These are phyloP conservation scores for Ichneumon xanthorius DNA, from an alignment of 2,888 invertebrate genomes.

Conservation along the genomic window DNA sequence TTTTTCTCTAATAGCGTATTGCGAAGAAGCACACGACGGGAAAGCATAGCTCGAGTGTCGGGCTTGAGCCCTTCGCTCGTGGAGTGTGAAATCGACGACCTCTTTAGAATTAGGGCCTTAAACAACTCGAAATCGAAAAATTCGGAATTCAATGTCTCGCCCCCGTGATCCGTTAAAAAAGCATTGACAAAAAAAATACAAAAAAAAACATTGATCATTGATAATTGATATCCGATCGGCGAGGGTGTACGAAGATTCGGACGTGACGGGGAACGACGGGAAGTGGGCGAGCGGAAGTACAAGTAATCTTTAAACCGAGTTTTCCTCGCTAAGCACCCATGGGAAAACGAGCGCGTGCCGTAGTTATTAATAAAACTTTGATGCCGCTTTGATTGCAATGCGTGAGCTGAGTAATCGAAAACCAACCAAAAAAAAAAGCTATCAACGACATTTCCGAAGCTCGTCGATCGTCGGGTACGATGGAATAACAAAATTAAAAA, in stretches of 20 bases:
- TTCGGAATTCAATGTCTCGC: constrained; percentile 14
- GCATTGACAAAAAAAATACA: constrained; percentile 42
- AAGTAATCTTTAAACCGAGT: constrained; percentile 23
- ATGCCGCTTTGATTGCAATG: constrained; percentile 30
- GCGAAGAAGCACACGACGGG: constrained; percentile 55
- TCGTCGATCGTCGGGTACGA: constrained; percentile 25
- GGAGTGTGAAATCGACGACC: constrained; percentile 39
- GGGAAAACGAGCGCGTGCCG: constrained; percentile 20
- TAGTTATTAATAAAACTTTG: constrained; percentile 7
- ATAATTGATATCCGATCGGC: constrained; percentile 41
- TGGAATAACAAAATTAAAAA: constrained; percentile 34
- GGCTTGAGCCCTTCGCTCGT: constrained; percentile 37
- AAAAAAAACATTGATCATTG: constrained; percentile 24
- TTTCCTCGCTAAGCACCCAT: constrained; percentile 50
- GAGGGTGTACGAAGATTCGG: constrained; percentile 36
- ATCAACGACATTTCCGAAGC: constrained; percentile 9
- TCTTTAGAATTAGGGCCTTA: constrained; percentile 10
- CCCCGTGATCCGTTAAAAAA: constrained; percentile 39
- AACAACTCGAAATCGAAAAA: constrained; percentile 42
- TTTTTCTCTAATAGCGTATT: constrained; percentile 38
- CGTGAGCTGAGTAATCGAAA: constrained; percentile 19
- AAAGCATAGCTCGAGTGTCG: constrained; percentile 27
- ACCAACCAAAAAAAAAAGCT: constrained; percentile 6
- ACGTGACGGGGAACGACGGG: constrained; percentile 13
- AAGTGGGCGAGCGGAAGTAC: constrained; percentile 27